Evolutionary conservation across 92 coral and sea anemone genomes (phyloP), one percentile per base, ranked within the genome.

Genomic region (Phenganax subtilis): DNA sequence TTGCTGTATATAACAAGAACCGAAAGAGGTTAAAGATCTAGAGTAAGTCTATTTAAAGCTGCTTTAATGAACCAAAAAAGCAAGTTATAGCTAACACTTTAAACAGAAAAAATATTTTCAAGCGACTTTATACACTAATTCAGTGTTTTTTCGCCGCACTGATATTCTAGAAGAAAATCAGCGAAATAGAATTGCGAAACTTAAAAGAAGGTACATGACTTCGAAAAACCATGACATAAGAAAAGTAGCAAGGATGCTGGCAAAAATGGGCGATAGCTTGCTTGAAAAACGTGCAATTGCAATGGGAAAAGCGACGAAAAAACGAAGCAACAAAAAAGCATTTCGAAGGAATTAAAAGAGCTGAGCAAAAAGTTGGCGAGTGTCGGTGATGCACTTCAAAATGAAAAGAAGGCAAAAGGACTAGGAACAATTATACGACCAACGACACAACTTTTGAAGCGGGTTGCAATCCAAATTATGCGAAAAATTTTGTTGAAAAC

Each of bases 251-350:
- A 27, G 44, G 20, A 29, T 76, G 52, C 31, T 76, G 70, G 67
- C 70, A 57, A 59, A 59, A 59, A 59, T 76, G 6, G 81, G 81
- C 8, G 81, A 76, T 69, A 37, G 56, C 44, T 76, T 76, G 56
- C 70, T 76, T 51, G 55, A 58, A 59, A 76, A 58, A 64, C 81
- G 58, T 12, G 64, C 81, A 10, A 52, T 64, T 59, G 81, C 55
- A 0, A 52, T 76, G 56, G 81, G 81, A 29, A 76, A 76, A 47
- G 69, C 69, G 12, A 59, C 44, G 29, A 76, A 59, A 51, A 76
- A 25, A 29, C 55, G 56, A 6, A 54, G 80, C 11, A 30, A 0
- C 73, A 68, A 53, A 68, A 68, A 30, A 68, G 73, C 53, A 68
- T 68, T 68, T 51, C 12, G 44, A 47, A 66, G 6, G 72, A 66